A percentile compares a stretch with the other conserved stretches of the same genome.
Conservation (phyloP, 35 echinoderm and acorn worm species). For the Heliocidaris tuberculata region DNA sequence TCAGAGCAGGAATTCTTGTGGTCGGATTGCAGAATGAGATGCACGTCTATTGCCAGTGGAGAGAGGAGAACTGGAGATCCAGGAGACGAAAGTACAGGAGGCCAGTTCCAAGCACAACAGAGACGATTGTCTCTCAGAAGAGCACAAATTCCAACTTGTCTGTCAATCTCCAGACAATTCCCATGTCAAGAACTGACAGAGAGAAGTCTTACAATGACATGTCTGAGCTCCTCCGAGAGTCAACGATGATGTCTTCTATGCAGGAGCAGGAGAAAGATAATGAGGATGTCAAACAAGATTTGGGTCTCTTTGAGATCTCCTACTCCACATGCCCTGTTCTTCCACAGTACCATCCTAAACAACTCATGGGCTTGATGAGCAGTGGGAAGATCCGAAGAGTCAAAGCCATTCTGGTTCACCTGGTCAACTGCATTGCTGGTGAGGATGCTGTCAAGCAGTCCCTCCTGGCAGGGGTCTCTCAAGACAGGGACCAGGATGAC, state of each 20-base stretch:
- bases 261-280: constrained; percentile 31
- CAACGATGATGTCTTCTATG: constrained; percentile 35
- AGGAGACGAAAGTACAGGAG: constrained; percentile 27
- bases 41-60: constrained; percentile 98
- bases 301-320: constrained; percentile 85
- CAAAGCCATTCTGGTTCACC: constrained; percentile 92
- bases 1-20: constrained; percentile 90
- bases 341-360: constrained; percentile 95
- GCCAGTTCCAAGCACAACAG: constrained; percentile 12
- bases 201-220: constrained; percentile 91
- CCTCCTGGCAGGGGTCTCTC: constrained; percentile 58
- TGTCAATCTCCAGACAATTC: constrained; percentile 74
- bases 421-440: constrained; percentile 96
- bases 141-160: constrained; percentile 56
- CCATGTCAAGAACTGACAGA: constrained; percentile 83
- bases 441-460: constrained; percentile 73
- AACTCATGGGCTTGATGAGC: constrained; percentile 92
- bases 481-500: constrained; percentile 56
- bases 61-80: constrained; percentile 52
- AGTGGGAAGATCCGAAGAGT: constrained; percentile 92
- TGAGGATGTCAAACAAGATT: constrained; percentile 60
- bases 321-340: constrained; percentile 82
- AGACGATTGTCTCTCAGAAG: constrained; percentile 37
- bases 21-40: constrained; percentile 95
- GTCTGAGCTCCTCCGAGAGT: constrained; percentile 62